phyloP scores from a whole-genome alignment of 2,113 vertebrate genomes.

The Marmota monax region DNA sequence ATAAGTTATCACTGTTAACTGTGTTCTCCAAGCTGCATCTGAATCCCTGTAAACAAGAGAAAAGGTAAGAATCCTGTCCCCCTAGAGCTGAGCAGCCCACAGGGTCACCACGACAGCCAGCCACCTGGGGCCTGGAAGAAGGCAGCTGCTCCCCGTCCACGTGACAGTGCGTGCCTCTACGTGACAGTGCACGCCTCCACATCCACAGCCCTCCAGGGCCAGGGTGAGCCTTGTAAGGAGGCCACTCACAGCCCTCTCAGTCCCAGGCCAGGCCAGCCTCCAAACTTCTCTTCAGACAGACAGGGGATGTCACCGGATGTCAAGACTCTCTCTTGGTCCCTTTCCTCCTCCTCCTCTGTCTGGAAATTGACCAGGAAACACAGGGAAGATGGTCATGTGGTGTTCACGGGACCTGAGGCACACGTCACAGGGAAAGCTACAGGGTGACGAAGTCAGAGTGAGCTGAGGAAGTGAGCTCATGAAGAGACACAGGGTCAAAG shows the following conservation, averaged over 20 bases:
- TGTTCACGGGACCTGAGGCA: background rate
- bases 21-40: background rate
- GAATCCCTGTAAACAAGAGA: background rate
- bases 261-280: background rate
- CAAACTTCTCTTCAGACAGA: background rate
- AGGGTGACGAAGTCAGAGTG: background rate
- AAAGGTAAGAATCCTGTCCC: background rate
- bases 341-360: background rate
- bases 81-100: background rate
- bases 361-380: background rate
- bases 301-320: background rate
- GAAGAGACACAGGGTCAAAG: background rate
- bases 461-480: constrained; percentile 7
- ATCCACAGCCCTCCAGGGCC: background rate
- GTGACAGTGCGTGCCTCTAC: too few species aligned
- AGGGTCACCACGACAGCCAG: background rate
- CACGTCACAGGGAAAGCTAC: background rate
- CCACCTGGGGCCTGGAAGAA: background rate
- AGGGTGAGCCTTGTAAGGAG: background rate
- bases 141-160: too few species aligned
- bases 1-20: background rate
- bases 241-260: background rate
- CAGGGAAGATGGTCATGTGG: background rate
- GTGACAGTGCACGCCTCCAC: background rate
- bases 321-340: background rate